A percentile compares a stretch with the other conserved stretches of the same genome.
These are phyloP conservation scores for Eremobia ochroleuca DNA, from an alignment of 2,888 invertebrate genomes.

Conservation along the genomic window DNA sequence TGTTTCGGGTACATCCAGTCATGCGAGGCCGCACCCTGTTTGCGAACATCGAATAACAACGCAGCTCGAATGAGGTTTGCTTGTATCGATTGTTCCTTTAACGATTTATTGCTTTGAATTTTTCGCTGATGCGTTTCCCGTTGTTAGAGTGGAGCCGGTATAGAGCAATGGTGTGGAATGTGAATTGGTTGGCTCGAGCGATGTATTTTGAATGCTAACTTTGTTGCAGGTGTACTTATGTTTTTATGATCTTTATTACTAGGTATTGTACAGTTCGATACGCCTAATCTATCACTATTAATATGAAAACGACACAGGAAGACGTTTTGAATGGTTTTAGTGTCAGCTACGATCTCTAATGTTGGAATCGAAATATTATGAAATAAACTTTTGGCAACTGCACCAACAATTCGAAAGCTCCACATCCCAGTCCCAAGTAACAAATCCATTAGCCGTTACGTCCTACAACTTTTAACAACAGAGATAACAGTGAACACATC, in stretches of 20 bases:
- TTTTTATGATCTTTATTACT: slow-evolving; percentile 6
- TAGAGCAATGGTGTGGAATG: slow-evolving; percentile 57
- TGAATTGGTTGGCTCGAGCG: slow-evolving; percentile 38
- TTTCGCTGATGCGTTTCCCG: slow-evolving; percentile 76
- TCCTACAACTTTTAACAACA: slow-evolving; percentile 58
- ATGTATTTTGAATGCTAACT: slow-evolving; percentile 34
- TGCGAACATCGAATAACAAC: slow-evolving; percentile 71
- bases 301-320: not conserved
- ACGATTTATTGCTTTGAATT: slow-evolving; percentile 76
- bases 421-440: slow-evolving; percentile 51
- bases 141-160: slow-evolving; percentile 58
- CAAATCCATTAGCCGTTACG: slow-evolving; percentile 51
- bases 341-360: not conserved
- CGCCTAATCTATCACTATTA: not conserved
- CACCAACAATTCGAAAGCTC: slow-evolving; percentile 12
- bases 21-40: slow-evolving; percentile 73
- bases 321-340: not conserved
- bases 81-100: slow-evolving; percentile 75
- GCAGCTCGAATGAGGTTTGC: slow-evolving; percentile 70
- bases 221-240: not conserved
- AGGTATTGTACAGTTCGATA: not conserved
- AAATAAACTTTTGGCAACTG: not conserved
- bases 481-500: slow-evolving; percentile 65
- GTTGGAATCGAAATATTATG: not conserved
- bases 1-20: slow-evolving; percentile 86